Evolutionary conservation across 2,113 vertebrate species (phyloP), one percentile per base, ranked within the genome.

Genomic region (Bungarus multicinctus): DNA sequence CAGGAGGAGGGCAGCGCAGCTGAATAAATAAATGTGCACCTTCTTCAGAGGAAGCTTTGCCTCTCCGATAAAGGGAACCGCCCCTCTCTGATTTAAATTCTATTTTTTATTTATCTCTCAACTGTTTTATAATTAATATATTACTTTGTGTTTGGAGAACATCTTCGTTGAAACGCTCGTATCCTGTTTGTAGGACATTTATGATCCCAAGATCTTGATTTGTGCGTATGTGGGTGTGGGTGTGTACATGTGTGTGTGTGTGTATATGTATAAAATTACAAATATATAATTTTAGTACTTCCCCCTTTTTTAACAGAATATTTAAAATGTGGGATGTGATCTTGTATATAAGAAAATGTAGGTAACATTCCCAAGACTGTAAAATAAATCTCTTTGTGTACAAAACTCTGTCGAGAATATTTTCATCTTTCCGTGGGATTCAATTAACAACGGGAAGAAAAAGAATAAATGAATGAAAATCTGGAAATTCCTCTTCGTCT

Each of bases 321-420:
- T 97, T 97, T 97, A 97, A 97, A 97, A 95, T 93, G 89, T 95
- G 95, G 93, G 94, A 94, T 93, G 94, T 95, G 52, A 92, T 96
- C 96, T 9, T 98, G 97, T 97, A 97, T 96, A 97, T 97, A 97
- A 96, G 94, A 93, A 94, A 85, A 93, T 95, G 93, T 55, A 93
- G 93, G 92, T 95, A 53, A 90, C 43, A 45, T 87, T 97, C 94
- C 91, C 93, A 89, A 91, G 91, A 89, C 89, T 97, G 94, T 97
- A 95, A 97, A 98, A 97, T 98, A 97, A 98, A 97, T 90, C 43
- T 90, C 92, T 98, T 97, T 98, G 96, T 97, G 94, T 96, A 96
- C 91, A 92, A 94, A 87, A 55, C 58, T 50, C 43, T 18, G 22
- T 25, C 85, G 43, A 34, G 7, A 30, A 34, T 30, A n/a, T 30